Conservation (phyloP, 2,113 vertebrate species). For the Chaetorhynchus papuensis region DNA sequence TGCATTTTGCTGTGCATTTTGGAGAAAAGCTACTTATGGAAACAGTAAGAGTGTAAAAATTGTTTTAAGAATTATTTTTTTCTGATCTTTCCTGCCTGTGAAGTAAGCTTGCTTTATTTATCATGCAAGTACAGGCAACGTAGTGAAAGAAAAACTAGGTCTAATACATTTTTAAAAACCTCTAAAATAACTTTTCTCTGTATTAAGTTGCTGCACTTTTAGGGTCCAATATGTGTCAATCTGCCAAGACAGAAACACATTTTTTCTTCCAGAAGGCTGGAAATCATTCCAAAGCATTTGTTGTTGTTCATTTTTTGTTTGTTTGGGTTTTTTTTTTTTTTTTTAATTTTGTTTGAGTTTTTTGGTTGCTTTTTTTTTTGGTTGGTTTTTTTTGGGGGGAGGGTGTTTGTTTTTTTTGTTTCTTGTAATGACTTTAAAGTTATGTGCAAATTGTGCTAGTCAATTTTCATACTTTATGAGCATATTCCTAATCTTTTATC, state of each 20-base stretch:
- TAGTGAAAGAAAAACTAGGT: constrained; percentile 33
- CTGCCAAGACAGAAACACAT: not conserved
- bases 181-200: constrained; percentile 33
- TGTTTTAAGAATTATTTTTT: constrained; percentile 33
- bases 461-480: not conserved
- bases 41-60: not conserved
- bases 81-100: constrained; percentile 26
- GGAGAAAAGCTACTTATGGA: not conserved
- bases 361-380: not conserved
- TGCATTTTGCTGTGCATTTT: not conserved
- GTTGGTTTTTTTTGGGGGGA: not conserved
- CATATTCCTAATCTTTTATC: not conserved
- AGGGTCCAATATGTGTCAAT: not conserved
- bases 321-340: not conserved
- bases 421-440: not conserved
- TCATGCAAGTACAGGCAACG: not conserved
- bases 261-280: not conserved
- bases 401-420: not conserved
- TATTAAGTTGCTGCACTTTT: not conserved
- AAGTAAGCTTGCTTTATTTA: constrained; percentile 47
- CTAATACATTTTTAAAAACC: constrained; percentile 49
- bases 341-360: not conserved
- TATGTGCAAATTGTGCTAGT: not conserved
- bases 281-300: not conserved
- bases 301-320: not conserved